Base-by-base conservation (phyloP, 2,888 invertebrate species). In the Smittia sp. region DNA sequence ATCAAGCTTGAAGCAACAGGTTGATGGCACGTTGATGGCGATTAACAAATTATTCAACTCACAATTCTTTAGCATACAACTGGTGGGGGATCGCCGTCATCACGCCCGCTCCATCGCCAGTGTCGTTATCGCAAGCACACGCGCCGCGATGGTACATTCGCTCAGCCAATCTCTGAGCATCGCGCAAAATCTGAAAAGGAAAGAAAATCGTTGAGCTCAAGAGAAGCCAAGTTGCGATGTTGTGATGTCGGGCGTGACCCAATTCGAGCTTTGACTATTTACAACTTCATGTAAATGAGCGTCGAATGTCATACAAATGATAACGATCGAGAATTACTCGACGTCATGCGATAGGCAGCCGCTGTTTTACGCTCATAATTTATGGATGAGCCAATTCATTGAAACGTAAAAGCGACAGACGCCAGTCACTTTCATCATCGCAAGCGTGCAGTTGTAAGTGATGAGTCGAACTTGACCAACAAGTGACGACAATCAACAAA, bases 131-230 rank as follows among this genome's bases (percentile, higher is more conserved):
- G 85, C 98, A 97, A 54, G 97, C 96, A 84, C 97, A 98, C 69
- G 98, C 99, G 79, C 99, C 99, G 77, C 99, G 92, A 85, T 99
- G 99, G 86, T 96, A 95, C 98, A 99, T 99, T 79, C 98, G 92
- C 82, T 91, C 91, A 75, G 98, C 92, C 84, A 98, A 88, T 77
- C 88, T 92, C 84, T 96, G 92, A 73, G 98, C 96, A 90, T 99
- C 97, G 80, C 91, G 90, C 78, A 99, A 88, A 81, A 99, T 96
- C 94, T 96, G 81, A 27, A 83, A 79, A 75, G 32, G 9, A 32
- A 32, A n/a, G n/a, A 3, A 32, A 9, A 6, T 32, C 32, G 32
- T 32, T 32, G 9, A 32, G 32, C 32, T 32, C 9, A 52, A 32
- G 73, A 20, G 32, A 72, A 74, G 25, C 27, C 32, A 74, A 4